Base-by-base conservation (phyloP, 35 echinoderm and acorn worm species). In the Patiria miniata region DNA sequence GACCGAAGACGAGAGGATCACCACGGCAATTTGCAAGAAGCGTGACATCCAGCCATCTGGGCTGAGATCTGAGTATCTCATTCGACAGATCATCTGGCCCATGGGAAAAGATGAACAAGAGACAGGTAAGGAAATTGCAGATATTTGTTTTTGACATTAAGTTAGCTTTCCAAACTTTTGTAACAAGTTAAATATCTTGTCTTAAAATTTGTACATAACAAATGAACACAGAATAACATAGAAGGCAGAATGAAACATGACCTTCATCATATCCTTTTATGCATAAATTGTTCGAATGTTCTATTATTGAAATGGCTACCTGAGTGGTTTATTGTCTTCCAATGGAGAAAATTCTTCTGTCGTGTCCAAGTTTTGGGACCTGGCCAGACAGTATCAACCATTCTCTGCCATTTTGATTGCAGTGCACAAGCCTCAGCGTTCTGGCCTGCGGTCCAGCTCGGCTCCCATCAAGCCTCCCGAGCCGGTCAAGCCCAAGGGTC, bases 351-450 rank as follows among this genome's bases (percentile, higher is more conserved):
- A n/a, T n/a, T n/a, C n/a, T n/a, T n/a, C n/a, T n/a, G n/a, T n/a
- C n/a, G n/a, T n/a, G n/a, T n/a, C n/a, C n/a, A n/a, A n/a, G n/a
- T n/a, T n/a, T n/a, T n/a, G n/a, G n/a, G n/a, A n/a, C n/a, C n/a
- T n/a, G n/a, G n/a, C n/a, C n/a, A n/a, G n/a, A 6, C 4, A 47
- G 12, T 47, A 47, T 79, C 34, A 0, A 37, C 77, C 0, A 23
- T 79, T 39, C 8, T 79, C 0, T 1, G 77, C 1, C 19, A 19
- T 47, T 39, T 80, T 0, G 61, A 6, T 68, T 12, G 95, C 93
- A 83, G 79, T 87, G 47, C 91, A 97, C 88, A 97, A 93, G 81
- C 95, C 95, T 34, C 95, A 97, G 86, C 89, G 95, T 15, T 91
- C 88, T 61, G 95, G 95, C 39, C 82, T 97, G 10, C 65, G 95